Percentiles rank a stretch among this genome's conserved stretches.
Evolutionary conservation across 2,888 invertebrate genomes (phyloP).

Genomic region (Argynnis bischoffii): DNA sequence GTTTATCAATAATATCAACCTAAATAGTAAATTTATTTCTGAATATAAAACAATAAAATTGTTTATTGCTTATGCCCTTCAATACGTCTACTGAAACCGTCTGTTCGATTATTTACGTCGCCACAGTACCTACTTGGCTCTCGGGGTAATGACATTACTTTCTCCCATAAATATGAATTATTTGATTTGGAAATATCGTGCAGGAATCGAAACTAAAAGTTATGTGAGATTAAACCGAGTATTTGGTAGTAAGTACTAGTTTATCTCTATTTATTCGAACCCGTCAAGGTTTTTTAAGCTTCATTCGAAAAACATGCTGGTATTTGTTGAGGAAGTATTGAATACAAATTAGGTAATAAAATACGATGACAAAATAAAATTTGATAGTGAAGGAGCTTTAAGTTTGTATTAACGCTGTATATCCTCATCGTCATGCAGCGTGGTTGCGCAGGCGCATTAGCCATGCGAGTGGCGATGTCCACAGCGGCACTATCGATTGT

Average conservation of each 20-base stretch:
- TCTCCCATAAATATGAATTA: conserved; percentile 43
- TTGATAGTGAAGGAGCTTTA: conserved; percentile 60
- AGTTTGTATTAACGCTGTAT: conserved; percentile 53
- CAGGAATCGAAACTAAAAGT: conserved; percentile 32
- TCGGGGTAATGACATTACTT: conserved; percentile 38
- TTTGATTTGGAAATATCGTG: conserved; percentile 33
- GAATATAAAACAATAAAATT: conserved; percentile 29
- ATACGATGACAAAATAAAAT: conserved; percentile 58
- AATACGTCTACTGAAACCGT: conserved; percentile 30
- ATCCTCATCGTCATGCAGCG: conserved; percentile 71
- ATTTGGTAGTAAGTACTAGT: conserved; percentile 6
- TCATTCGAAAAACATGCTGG: conserved; percentile 27
- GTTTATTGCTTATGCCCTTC: conserved; percentile 24
- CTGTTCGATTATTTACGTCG: conserved; percentile 30
- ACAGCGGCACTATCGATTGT: conserved; percentile 71
- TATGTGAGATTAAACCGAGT: conserved; percentile 25
- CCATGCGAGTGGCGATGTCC: conserved; percentile 66
- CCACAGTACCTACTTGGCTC: conserved; percentile 33
- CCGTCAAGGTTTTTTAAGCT: conserved; percentile 14
- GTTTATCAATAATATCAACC: no score
- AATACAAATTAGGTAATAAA: conserved; percentile 71
- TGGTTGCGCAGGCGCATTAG: conserved; percentile 66
- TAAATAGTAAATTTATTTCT: conserved; percentile 19
- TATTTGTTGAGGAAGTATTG: conserved; percentile 60
- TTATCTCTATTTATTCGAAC: conserved; percentile 17